Evolutionary conservation across 2,113 vertebrate species (phyloP).

Genomic region (Salvelinus fontinalis): DNA sequence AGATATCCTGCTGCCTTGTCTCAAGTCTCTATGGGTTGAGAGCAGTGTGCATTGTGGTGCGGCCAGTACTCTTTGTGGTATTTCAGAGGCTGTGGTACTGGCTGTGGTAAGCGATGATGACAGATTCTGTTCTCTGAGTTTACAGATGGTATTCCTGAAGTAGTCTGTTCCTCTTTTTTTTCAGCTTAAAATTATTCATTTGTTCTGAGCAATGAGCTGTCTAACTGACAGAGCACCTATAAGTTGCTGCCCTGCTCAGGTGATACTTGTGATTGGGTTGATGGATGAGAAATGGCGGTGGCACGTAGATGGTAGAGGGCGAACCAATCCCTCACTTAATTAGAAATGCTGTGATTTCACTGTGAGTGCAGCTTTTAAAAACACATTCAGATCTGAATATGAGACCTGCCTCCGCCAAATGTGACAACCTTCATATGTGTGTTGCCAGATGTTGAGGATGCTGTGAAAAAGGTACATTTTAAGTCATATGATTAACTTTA

Average conservation of each 20-base stretch:
- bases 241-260: neutral
- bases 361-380: neutral
- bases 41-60: neutral
- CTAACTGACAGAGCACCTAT: neutral
- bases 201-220: neutral
- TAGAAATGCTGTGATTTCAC: neutral
- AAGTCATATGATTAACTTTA: no score
- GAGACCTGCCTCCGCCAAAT: neutral
- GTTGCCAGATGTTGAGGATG: neutral
- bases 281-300: slow-evolving; percentile 5
- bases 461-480: neutral
- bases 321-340: neutral
- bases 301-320: neutral
- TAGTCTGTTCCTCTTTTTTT: neutral
- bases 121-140: neutral
- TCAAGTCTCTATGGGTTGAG: neutral
- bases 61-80: neutral
- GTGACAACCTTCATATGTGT: neutral
- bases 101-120: neutral
- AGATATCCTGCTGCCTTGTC: slow-evolving; percentile 2
- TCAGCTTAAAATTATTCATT: slow-evolving; percentile 3
- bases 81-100: neutral
- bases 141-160: slow-evolving; percentile 4
- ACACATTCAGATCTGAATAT: neutral
- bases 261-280: slow-evolving; percentile 6